Percentiles rank a stretch among this genome's conserved stretches.
Evolutionary conservation across 2,888 invertebrate genomes (phyloP).

Genomic region (Sepiola atlantica): DNA sequence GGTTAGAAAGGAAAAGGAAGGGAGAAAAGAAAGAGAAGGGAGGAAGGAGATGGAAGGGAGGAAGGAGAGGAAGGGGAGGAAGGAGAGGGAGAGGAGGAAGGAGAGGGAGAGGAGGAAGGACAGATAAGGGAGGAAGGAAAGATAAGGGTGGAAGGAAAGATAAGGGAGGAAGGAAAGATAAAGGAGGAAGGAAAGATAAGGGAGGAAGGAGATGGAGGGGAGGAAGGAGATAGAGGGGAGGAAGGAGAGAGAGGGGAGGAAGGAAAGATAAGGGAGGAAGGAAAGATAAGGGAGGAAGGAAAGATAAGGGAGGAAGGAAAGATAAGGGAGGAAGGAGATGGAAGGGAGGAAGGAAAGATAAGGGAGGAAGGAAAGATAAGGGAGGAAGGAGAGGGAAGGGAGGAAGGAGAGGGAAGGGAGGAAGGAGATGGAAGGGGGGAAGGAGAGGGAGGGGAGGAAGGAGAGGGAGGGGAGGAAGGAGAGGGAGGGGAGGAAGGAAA

Average conservation of each 20-base stretch:
- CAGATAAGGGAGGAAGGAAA: not conserved
- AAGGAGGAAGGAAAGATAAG: slow-evolving; percentile 46
- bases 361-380: not conserved
- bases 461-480: not conserved
- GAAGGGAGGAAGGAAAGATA: not conserved
- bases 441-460: slow-evolving; percentile 46
- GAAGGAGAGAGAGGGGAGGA: not conserved
- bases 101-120: not conserved
- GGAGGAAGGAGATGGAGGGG: not conserved
- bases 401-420: not conserved
- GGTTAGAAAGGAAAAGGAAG: not conserved
- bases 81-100: not conserved
- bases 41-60: not conserved
- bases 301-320: not conserved
- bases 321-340: not conserved
- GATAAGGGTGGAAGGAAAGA: not conserved
- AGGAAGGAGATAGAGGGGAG: not conserved
- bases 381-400: not conserved
- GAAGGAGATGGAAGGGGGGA: not conserved
- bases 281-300: not conserved
- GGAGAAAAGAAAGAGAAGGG: not conserved
- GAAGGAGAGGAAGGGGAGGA: not conserved
- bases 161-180: too few relatives aligned
- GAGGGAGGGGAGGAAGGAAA: too few relatives aligned
- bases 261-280: not conserved